A percentile compares a stretch with the other conserved stretches of the same genome.
These are phyloP conservation scores for Notiomystis cincta DNA, from an alignment of 2,113 vertebrate species.

Conservation along the genomic window DNA sequence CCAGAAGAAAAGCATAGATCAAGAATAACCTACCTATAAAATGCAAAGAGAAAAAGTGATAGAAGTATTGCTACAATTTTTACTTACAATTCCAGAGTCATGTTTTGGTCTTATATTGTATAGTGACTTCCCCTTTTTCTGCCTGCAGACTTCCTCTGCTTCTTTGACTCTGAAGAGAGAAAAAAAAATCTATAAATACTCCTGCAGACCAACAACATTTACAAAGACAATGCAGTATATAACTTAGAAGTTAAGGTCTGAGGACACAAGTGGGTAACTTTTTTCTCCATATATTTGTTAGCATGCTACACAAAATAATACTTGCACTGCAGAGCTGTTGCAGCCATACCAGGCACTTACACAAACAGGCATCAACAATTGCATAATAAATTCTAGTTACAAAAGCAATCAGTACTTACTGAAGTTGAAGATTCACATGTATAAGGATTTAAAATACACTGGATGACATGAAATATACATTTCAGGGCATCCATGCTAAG, in stretches of 20 bases:
- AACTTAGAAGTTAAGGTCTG: background rate
- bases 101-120: constrained; percentile 95
- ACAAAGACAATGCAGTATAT: background rate
- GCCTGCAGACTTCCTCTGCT: constrained; percentile 88
- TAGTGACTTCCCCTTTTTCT: constrained; percentile 90
- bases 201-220: background rate
- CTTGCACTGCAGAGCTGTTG: background rate
- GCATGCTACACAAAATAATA: background rate
- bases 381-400: background rate
- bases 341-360: background rate
- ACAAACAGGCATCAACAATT: background rate
- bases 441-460: background rate
- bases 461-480: background rate
- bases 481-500: background rate
- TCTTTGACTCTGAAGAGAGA: constrained; percentile 83
- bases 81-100: constrained; percentile 92
- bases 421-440: background rate
- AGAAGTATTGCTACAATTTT: background rate
- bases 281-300: background rate
- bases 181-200: background rate
- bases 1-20: background rate
- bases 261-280: background rate
- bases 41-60: background rate
- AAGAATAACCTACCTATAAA: background rate
- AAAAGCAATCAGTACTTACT: background rate